phyloP scores from a whole-genome alignment of 2,113 vertebrate species.

The Ancistrus triradiatus region DNA sequence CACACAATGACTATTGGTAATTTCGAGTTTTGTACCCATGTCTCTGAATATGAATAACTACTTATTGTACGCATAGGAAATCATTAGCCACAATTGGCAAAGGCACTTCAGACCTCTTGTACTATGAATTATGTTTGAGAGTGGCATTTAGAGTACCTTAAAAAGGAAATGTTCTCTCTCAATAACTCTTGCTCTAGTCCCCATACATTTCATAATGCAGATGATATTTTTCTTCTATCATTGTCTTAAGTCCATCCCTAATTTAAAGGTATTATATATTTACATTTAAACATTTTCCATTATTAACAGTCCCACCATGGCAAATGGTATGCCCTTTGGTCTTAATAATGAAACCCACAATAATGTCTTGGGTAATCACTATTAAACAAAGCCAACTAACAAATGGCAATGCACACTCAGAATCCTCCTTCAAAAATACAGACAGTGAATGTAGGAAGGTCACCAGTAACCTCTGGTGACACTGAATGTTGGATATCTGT shows the following conservation, averaged over 20 bases:
- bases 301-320: conserved; percentile 56
- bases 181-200: conserved; percentile 40
- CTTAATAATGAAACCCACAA: conserved; percentile 23
- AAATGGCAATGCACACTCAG: conserved; percentile 46
- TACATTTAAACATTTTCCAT: conserved; percentile 57
- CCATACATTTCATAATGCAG: conserved; percentile 42
- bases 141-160: conserved; percentile 4
- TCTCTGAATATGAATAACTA: conserved; percentile 2
- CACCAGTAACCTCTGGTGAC: conserved; percentile 63
- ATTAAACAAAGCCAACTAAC: conserved; percentile 27
- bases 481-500: background rate
- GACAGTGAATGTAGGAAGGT: conserved; percentile 22
- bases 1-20: conserved; percentile 20
- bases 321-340: conserved; percentile 56
- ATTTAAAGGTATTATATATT: conserved; percentile 64
- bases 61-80: conserved; percentile 14
- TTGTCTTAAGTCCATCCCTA: conserved; percentile 55
- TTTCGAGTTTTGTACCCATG: conserved; percentile 12
- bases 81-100: conserved; percentile 20
- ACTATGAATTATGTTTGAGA: conserved; percentile 5
- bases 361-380: conserved; percentile 22
- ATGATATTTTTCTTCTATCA: conserved; percentile 47
- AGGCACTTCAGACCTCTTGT: conserved; percentile 38
- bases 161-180: conserved; percentile 25
- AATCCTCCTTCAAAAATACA: background rate